A percentile compares a stretch with the other conserved stretches of the same genome.
These are phyloP conservation scores for Corythoichthys intestinalis DNA, from an alignment of 2,113 vertebrate species.

Conservation along the genomic window DNA sequence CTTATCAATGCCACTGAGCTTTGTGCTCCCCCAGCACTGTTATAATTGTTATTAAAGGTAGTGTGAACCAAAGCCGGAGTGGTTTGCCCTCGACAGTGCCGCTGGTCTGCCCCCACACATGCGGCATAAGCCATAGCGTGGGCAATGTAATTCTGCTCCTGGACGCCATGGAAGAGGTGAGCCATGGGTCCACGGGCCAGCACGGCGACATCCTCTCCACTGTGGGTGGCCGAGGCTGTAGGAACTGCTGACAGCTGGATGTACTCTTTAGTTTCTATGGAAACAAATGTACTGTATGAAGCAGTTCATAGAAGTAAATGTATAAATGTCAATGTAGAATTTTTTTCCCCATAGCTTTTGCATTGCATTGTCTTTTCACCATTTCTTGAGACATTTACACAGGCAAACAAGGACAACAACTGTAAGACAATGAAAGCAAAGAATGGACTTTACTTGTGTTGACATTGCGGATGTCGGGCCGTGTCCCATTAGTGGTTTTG, in stretches of 20 bases:
- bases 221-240: slow-evolving; percentile 62
- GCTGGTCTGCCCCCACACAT: slow-evolving; percentile 63
- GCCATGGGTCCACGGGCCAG: slow-evolving; percentile 72
- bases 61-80: not conserved
- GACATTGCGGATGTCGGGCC: slow-evolving; percentile 65
- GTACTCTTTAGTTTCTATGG: slow-evolving; percentile 62
- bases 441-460: slow-evolving; percentile 63
- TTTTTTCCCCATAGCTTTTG: not conserved
- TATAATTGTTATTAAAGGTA: not conserved
- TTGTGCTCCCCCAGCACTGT: not conserved
- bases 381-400: not conserved
- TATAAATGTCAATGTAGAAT: not conserved
- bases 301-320: not conserved
- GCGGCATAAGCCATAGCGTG: slow-evolving; percentile 72
- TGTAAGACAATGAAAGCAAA: not conserved
- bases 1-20: slow-evolving; percentile 6
- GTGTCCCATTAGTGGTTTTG: slow-evolving; percentile 58
- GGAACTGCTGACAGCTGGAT: slow-evolving; percentile 65
- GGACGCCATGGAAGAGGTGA: slow-evolving; percentile 71
- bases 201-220: slow-evolving; percentile 72
- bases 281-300: not conserved
- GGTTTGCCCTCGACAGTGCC: slow-evolving; percentile 56
- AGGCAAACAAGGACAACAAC: not conserved
- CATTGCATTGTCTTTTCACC: not conserved
- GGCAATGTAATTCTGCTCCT: slow-evolving; percentile 75